Percentiles rank a stretch among this genome's conserved stretches.
Conservation (phyloP, 2,113 vertebrate genomes). For the Planiliza haematocheilus region DNA sequence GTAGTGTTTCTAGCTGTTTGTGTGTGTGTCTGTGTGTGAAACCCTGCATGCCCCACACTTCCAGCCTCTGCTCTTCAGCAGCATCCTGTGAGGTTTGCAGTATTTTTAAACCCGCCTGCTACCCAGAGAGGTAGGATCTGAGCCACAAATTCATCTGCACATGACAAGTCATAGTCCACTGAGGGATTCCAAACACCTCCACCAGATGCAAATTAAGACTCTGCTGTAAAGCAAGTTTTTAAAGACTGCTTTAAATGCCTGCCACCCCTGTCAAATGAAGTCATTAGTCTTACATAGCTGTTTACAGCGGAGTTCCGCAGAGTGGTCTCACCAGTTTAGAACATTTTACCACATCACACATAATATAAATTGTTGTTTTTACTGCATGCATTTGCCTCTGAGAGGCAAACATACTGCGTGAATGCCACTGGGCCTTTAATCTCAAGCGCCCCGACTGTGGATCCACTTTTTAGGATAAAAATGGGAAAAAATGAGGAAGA, state of each 20-base stretch:
- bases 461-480: too few species aligned
- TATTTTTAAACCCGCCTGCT: slow-evolving; percentile 49
- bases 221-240: not conserved
- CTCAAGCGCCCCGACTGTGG: not conserved
- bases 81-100: slow-evolving; percentile 46
- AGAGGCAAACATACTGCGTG: not conserved
- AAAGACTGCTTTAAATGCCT: not conserved
- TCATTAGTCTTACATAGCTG: slow-evolving; percentile 13
- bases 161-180: slow-evolving; percentile 16
- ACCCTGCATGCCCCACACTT: slow-evolving; percentile 3
- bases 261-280: not conserved
- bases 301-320: not conserved
- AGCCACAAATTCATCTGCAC: slow-evolving; percentile 22
- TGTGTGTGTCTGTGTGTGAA: not conserved
- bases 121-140: slow-evolving; percentile 14
- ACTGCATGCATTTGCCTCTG: not conserved
- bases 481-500: too few species aligned
- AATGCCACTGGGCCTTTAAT: slow-evolving; percentile 5
- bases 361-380: not conserved
- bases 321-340: not conserved
- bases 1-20: not conserved
- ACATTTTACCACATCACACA: not conserved
- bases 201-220: slow-evolving; percentile 12
- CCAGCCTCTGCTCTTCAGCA: slow-evolving; percentile 19
- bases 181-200: slow-evolving; percentile 24